phyloP scores from a whole-genome alignment of 2,797 vertebrate genomes.

The Galagoides demidoff region DNA sequence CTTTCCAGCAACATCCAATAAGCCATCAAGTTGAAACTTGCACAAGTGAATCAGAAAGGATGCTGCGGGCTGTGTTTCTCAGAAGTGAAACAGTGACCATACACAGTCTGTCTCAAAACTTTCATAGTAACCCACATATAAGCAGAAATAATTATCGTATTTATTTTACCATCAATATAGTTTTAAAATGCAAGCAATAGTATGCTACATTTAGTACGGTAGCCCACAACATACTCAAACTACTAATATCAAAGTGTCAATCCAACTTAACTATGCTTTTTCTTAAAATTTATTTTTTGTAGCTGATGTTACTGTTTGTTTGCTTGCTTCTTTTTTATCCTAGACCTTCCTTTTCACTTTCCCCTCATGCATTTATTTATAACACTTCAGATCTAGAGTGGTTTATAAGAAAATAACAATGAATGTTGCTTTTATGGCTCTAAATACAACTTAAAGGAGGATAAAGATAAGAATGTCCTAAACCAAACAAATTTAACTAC shows the following conservation, averaged over 20 bases:
- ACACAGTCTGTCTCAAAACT: too few species aligned
- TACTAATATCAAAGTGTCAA: neutral
- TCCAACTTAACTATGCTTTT: neutral
- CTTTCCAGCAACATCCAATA: too few species aligned
- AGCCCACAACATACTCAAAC: neutral
- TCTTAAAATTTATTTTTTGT: neutral
- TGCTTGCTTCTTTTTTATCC: neutral
- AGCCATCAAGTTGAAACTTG: too few species aligned
- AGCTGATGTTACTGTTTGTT: neutral
- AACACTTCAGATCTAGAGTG: constrained; percentile 7
- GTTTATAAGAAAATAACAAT: constrained; percentile 55
- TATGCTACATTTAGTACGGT: neutral
- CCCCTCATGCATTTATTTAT: constrained; percentile 48
- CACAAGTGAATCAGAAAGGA: too few species aligned
- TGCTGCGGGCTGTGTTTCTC: too few species aligned
- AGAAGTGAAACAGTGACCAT: too few species aligned
- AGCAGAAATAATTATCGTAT: neutral
- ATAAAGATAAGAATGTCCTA: constrained; percentile 52
- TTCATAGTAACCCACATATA: too few species aligned
- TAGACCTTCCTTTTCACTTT: constrained; percentile 60
- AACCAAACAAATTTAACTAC: constrained; percentile 37
- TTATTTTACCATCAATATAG: neutral
- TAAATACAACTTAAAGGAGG: constrained; percentile 8
- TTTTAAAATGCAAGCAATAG: constrained; percentile 42
- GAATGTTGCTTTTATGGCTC: constrained; percentile 1